Conservation (phyloP, 2,888 invertebrate genomes). For the Eudemis profundana region DNA sequence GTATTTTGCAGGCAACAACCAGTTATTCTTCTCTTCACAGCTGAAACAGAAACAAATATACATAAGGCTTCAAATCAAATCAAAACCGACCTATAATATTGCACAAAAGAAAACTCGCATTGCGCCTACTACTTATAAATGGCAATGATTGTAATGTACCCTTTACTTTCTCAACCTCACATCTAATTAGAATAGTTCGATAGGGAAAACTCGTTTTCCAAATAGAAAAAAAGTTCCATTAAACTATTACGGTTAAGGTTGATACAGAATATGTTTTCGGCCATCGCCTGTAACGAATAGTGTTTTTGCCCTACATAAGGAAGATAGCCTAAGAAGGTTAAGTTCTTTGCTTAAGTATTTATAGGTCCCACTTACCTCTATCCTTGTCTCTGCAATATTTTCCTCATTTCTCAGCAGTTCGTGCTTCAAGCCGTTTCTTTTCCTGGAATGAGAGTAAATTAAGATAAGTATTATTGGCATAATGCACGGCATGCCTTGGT, state of each 20-base stretch:
- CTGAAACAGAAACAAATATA: slow-evolving; percentile 51
- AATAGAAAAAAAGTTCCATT: too few species aligned
- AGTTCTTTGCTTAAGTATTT: not conserved
- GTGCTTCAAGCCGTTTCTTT: slow-evolving; percentile 78
- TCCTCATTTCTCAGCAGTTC: slow-evolving; percentile 78
- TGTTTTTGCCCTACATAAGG: too few species aligned
- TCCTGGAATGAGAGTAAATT: slow-evolving; percentile 62
- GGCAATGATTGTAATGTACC: not conserved
- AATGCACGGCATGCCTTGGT: not conserved
- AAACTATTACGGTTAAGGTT: too few species aligned
- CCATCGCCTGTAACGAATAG: too few species aligned
- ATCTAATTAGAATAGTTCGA: too few species aligned
- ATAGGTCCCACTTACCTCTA: slow-evolving; percentile 65
- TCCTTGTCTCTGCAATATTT: slow-evolving; percentile 76
- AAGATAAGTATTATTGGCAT: slow-evolving; percentile 7
- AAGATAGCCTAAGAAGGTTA: too few species aligned
- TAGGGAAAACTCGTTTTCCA: too few species aligned
- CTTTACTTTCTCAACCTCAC: too few species aligned
- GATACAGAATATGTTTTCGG: too few species aligned
- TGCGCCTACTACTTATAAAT: not conserved
- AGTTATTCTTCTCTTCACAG: slow-evolving; percentile 50
- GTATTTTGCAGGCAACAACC: slow-evolving; percentile 20
- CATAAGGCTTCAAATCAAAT: too few species aligned
- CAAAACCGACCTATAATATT: not conserved
- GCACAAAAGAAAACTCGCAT: not conserved